These are phyloP conservation scores for Drosophila tanythrix DNA, from an alignment of 2,888 invertebrate species.

Conservation along the genomic window DNA sequence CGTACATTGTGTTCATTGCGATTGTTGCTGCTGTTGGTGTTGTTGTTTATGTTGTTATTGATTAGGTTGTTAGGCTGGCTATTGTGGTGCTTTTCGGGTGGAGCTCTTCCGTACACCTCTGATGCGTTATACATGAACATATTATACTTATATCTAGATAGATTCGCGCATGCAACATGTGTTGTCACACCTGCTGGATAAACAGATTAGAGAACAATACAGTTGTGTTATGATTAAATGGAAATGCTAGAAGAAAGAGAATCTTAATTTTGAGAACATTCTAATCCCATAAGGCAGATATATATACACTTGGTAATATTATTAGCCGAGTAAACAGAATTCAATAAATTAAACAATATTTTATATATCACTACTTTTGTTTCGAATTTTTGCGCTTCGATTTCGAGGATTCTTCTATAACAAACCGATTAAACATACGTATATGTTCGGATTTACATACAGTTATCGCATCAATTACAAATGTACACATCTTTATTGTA, in stretches of 20 bases:
- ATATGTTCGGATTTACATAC: background rate
- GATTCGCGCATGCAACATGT: constrained; percentile 31
- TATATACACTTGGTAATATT: background rate
- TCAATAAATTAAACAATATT: background rate
- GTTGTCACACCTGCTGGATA: constrained; percentile 41
- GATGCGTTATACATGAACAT: constrained; percentile 52
- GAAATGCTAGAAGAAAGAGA: background rate
- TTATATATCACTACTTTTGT: background rate
- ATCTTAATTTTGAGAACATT: background rate
- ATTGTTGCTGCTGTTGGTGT: constrained; percentile 23
- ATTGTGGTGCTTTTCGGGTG: constrained; percentile 49
- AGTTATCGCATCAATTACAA: background rate
- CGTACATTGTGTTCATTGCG: constrained; percentile 38
- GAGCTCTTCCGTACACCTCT: constrained; percentile 46
- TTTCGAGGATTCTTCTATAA: background rate
- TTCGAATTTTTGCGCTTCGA: background rate
- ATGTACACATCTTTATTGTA: background rate
- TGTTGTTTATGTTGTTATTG: constrained; percentile 36
- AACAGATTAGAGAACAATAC: constrained; percentile 8
- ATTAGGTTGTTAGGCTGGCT: constrained; percentile 44
- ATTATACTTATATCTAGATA: constrained; percentile 28
- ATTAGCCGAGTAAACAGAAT: background rate
- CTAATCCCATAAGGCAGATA: background rate
- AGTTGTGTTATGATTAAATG: constrained; percentile 12
- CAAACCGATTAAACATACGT: background rate